Evolutionary conservation across 1,140 invertebrate species (phyloP).

Genomic region (Zaprionus davidi): DNA sequence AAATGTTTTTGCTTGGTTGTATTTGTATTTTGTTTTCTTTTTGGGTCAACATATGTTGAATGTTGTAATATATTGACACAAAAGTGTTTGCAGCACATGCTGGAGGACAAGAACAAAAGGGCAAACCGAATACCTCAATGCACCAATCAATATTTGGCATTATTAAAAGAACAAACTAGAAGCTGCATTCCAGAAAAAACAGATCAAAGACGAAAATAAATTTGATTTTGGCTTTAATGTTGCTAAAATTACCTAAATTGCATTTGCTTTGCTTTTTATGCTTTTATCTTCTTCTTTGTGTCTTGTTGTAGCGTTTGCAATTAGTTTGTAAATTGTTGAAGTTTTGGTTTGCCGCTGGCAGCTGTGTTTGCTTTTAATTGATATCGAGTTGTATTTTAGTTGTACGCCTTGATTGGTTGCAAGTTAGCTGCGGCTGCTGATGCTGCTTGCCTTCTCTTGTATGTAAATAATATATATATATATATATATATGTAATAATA

Average conservation of each 20-base stretch:
- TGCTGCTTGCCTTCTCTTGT: constrained; percentile 44
- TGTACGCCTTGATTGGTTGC: constrained; percentile 23
- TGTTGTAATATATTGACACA: constrained; percentile 33
- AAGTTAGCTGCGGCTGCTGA: constrained; percentile 16
- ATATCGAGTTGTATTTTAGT: constrained; percentile 52
- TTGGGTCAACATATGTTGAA: constrained; percentile 39
- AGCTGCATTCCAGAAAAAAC: constrained; percentile 11
- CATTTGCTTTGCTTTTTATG: constrained; percentile 29
- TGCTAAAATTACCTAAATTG: constrained; percentile 28
- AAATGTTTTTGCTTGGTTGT: constrained; percentile 57
- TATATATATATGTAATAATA: constrained; percentile 70
- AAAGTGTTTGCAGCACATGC: constrained; percentile 39
- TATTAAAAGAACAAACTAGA: constrained; percentile 40
- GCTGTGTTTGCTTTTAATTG: constrained; percentile 68
- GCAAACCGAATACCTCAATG: constrained; percentile 66
- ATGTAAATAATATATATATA: constrained; percentile 33
- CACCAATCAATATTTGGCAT: constrained; percentile 57
- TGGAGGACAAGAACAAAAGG: constrained; percentile 56
- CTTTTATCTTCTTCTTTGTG: not conserved
- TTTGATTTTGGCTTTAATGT: constrained; percentile 8
- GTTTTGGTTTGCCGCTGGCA: constrained; percentile 70
- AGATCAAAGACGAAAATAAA: constrained; percentile 2
- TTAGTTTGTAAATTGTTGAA: constrained; percentile 51
- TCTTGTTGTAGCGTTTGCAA: constrained; percentile 10
- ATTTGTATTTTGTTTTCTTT: constrained; percentile 36